Evolutionary conservation across 2,113 vertebrate genomes (phyloP).

Genomic region (Microcebus tavaratra): DNA sequence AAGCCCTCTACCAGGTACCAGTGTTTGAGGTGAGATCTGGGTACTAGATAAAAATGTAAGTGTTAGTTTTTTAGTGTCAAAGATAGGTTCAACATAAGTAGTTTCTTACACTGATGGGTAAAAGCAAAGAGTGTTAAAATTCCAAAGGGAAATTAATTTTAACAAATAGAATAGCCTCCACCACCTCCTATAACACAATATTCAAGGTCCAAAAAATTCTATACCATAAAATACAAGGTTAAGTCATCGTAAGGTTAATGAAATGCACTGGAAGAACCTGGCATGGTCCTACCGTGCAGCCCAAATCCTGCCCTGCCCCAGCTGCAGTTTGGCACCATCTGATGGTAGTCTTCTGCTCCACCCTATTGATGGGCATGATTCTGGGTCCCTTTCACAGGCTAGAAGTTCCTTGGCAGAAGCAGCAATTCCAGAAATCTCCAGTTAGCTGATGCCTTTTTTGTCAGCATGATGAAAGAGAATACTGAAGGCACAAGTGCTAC

Average conservation of each 20-base stretch:
- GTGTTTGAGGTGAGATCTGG: background rate
- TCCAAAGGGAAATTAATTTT: background rate
- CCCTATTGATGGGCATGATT: background rate
- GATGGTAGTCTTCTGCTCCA: background rate
- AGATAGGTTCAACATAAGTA: background rate
- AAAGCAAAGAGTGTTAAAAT: conserved; percentile 14
- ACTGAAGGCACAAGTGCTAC: background rate
- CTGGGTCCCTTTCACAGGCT: background rate
- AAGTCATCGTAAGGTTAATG: background rate
- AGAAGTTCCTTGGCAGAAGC: background rate
- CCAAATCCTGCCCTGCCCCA: background rate
- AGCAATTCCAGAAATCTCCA: background rate
- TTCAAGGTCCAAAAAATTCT: background rate
- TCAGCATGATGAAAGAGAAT: background rate
- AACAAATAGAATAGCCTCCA: background rate
- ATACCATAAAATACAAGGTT: background rate
- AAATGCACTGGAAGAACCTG: background rate
- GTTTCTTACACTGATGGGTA: conserved; percentile 16
- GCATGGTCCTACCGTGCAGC: background rate
- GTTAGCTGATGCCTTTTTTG: background rate
- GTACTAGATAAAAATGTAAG: background rate
- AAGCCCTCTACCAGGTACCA: background rate
- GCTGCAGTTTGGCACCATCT: background rate
- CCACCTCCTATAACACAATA: background rate
- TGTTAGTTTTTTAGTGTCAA: background rate